These are phyloP conservation scores for Limonius californicus DNA, from an alignment of 1,140 invertebrate genomes.

Conservation along the genomic window DNA sequence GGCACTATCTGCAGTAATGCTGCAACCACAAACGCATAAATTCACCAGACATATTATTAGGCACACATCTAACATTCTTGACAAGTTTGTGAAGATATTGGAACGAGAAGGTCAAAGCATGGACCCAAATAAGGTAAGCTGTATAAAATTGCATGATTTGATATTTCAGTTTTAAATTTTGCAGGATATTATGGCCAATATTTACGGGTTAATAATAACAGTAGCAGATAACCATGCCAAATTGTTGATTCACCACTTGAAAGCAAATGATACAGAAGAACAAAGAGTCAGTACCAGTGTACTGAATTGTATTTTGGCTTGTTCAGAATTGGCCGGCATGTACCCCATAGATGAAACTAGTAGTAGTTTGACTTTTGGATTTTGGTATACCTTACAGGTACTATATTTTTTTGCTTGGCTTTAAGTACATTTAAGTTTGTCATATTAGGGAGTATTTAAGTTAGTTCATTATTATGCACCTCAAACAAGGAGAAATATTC, in stretches of 20 bases:
- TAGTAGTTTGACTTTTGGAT: constrained; percentile 79
- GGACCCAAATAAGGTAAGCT: constrained; percentile 41
- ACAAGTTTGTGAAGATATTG: constrained; percentile 45
- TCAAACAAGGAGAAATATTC: too few species aligned
- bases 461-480: too few species aligned
- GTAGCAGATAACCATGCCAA: constrained; percentile 64
- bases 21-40: constrained; percentile 39
- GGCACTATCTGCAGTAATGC: constrained; percentile 50
- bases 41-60: constrained; percentile 38
- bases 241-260: constrained; percentile 55
- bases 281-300: constrained; percentile 47
- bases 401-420: neutral
- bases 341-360: constrained; percentile 82
- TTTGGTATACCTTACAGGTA: constrained; percentile 89
- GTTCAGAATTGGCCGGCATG: constrained; percentile 72
- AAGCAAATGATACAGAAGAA: constrained; percentile 45
- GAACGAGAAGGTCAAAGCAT: constrained; percentile 34
- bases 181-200: constrained; percentile 52
- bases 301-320: constrained; percentile 59
- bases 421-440: too few species aligned
- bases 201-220: constrained; percentile 61
- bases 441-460: too few species aligned
- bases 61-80: constrained; percentile 39
- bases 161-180: constrained; percentile 20
- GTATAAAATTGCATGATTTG: too few species aligned